Percentiles rank a stretch among this genome's conserved stretches.
These are phyloP conservation scores for Allygus modestus DNA, from an alignment of 2,888 invertebrate species.

Conservation along the genomic window DNA sequence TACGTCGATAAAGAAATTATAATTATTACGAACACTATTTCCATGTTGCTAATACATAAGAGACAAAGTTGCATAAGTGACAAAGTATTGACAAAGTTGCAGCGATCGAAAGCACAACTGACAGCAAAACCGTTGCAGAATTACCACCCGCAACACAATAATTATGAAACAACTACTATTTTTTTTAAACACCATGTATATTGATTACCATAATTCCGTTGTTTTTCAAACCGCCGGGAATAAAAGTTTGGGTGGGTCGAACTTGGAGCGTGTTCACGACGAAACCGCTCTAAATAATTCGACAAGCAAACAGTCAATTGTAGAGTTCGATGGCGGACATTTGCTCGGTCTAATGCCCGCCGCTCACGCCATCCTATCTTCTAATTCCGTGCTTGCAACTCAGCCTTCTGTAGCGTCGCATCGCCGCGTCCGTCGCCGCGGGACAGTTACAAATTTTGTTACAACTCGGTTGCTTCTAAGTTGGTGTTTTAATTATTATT, in stretches of 20 bases:
- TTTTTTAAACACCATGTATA: no score
- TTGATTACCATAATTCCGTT: no score
- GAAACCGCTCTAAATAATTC: slow-evolving; percentile 51
- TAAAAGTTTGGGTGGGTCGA: not conserved
- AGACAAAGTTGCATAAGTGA: no score
- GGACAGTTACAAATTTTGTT: not conserved
- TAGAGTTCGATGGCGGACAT: slow-evolving; percentile 40
- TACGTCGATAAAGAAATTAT: no score
- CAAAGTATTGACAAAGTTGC: no score
- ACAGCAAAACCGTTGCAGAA: no score
- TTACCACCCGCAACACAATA: no score
- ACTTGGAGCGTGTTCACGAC: slow-evolving; percentile 35
- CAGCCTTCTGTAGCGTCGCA: not conserved
- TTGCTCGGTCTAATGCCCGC: not conserved
- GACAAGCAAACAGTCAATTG: slow-evolving; percentile 58
- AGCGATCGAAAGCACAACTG: no score
- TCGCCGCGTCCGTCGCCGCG: not conserved
- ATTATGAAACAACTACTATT: no score
- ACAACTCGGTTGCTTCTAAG: not conserved
- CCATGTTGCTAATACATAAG: no score
- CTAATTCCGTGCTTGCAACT: slow-evolving; percentile 32
- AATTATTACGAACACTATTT: no score
- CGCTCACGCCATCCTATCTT: slow-evolving; percentile 40
- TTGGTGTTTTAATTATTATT: no score
- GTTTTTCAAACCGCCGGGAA: not conserved